Base-by-base conservation (phyloP, 1,140 invertebrate species). In the Tetramorium simillimum region DNA sequence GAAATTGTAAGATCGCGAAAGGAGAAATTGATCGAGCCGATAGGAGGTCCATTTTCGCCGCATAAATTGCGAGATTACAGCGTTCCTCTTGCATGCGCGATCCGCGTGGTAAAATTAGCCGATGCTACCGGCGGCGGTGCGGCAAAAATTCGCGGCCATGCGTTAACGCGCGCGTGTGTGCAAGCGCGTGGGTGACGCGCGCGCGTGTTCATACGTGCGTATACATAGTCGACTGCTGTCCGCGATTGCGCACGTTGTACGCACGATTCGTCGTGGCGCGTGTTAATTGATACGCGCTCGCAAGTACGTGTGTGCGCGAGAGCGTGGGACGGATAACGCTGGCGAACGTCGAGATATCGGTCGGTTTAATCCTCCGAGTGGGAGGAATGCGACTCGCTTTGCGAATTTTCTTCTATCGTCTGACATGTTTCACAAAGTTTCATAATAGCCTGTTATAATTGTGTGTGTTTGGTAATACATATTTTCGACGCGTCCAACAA, bases 201-300 rank as follows among this genome's bases (percentile, higher is more conserved):
- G 70, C 73, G 37, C 40, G 70, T 62, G 53, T 37, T 70, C 24
- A 51, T 46, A 51, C 62, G 28, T 73, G 40, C 51, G 40, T 84
- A 76, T 33, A 51, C 51, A 60, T 46, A 49, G 62, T 40, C 58
- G n/a, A 9, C 0, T 62, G 62, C 16, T 51, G 49, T 85, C 16
- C 62, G 77, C 78, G 85, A 86, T 86, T 86, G 78, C 77, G 51
- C 85, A 86, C 78, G 85, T 77, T 43, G 60, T 63, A 86, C 84
- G 85, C 53, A 69, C 49, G 70, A 56, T 58, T 51, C 69, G 65
- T 60, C 75, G 60, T 51, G 75, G 78, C 58, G 86, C 82, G 75
- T 81, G 86, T 88, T 90, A 90, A 91, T 92, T 88, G 86, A 91
- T 87, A 91, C 82, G 86, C 84, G 67, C 69, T 40, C 63, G 82